phyloP scores from a whole-genome alignment of 1,140 invertebrate genomes.

The Heliconius nattereri region DNA sequence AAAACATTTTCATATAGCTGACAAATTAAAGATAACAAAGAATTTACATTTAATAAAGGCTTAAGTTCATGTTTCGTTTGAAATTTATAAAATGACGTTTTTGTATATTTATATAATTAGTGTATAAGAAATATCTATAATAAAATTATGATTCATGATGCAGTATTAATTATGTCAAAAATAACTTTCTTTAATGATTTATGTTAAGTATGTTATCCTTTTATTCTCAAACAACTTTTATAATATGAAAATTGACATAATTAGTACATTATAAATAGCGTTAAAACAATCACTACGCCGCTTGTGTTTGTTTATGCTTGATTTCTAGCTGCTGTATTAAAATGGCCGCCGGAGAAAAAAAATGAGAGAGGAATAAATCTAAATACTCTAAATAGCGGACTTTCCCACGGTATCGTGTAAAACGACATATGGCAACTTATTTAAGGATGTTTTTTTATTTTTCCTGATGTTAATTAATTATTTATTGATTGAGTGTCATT shows the following conservation, averaged over 20 bases:
- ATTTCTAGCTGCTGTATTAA: conserved; percentile 52
- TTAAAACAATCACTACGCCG: conserved; percentile 57
- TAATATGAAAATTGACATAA: conserved; percentile 30
- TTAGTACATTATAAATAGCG: conserved; percentile 19
- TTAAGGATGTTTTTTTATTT: not conserved
- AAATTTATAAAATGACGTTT: not conserved
- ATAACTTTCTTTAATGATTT: not conserved
- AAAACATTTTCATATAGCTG: not conserved
- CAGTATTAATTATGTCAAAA: conserved; percentile 12
- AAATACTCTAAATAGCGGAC: not conserved
- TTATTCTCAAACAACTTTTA: conserved; percentile 15
- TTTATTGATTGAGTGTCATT: not conserved
- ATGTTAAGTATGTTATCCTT: not conserved
- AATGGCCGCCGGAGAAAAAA: conserved; percentile 35
- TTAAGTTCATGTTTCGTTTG: not conserved
- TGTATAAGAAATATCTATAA: too few species aligned
- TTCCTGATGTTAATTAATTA: not conserved
- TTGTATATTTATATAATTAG: too few species aligned
- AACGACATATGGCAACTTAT: not conserved
- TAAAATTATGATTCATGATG: too few species aligned
- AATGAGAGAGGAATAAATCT: not conserved
- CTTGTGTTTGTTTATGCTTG: conserved; percentile 67
- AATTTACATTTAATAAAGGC: conserved; percentile 4
- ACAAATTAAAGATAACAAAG: not conserved
- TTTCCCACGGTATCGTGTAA: conserved; percentile 11